Evolutionary conservation across 2,888 invertebrate genomes (phyloP).

Genomic region (Gymnosoma rotundatum): DNA sequence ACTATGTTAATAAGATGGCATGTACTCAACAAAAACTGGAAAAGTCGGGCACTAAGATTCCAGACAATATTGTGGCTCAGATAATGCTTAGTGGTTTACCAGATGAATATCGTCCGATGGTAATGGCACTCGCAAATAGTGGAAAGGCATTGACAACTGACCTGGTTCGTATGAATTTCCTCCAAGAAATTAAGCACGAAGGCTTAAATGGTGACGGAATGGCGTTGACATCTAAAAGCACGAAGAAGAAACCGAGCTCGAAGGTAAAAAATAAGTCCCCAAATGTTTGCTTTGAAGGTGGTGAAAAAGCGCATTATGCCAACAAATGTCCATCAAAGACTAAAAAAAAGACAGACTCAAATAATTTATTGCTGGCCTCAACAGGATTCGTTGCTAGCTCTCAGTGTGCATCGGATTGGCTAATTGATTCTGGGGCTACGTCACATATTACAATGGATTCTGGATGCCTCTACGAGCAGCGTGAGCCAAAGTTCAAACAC

Average conservation of each 20-base stretch:
- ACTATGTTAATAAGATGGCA: conserved; percentile 5
- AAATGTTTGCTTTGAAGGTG: conserved; percentile 46
- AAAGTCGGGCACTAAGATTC: conserved; percentile 18
- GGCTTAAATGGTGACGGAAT: conserved; percentile 20
- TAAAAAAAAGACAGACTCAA: background rate
- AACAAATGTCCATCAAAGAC: conserved; percentile 50
- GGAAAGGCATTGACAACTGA: conserved; percentile 16
- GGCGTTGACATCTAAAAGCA: conserved; percentile 4
- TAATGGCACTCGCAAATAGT: conserved; percentile 22
- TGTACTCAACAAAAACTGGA: background rate
- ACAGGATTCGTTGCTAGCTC: conserved; percentile 50
- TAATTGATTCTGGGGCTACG: conserved; percentile 49
- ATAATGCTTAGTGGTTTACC: no score
- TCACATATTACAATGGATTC: conserved; percentile 61
- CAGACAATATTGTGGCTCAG: conserved; percentile 1
- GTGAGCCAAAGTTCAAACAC: conserved; percentile 43
- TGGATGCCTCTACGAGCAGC: conserved; percentile 25
- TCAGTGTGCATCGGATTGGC: conserved; percentile 47
- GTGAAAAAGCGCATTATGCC: conserved; percentile 46
- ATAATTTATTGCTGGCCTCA: conserved; percentile 17
- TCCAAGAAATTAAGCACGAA: background rate
- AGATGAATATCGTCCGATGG: no score
- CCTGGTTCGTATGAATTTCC: conserved; percentile 20
- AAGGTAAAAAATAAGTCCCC: conserved; percentile 24
- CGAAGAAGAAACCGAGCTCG: conserved; percentile 14